Evolutionary conservation across 2,888 invertebrate species (phyloP), one percentile per base, ranked within the genome.

Genomic region (Sarcophaga rosellei): DNA sequence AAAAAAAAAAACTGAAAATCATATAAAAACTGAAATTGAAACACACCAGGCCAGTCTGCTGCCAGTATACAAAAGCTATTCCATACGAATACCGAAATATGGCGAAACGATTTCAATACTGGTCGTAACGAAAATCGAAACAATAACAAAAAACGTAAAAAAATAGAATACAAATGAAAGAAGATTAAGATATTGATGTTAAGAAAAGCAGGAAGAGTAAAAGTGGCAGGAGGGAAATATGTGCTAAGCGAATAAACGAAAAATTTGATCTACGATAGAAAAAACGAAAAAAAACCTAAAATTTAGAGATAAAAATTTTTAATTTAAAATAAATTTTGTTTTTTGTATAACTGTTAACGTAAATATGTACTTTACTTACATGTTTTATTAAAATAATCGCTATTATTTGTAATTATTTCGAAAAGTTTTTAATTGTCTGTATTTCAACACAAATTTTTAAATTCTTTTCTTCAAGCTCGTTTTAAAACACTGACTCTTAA

Each of bases 21-120:
- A 83, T 75, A 83, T 20, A 65, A 69, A 86, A 86, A 86, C 84
- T 59, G 76, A 83, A 79, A 83, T 20, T 69, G 74, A 86, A 86
- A 86, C 84, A 81, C 59, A 23, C 81, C 59, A 85, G 15, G 53
- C 53, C 53, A 17, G 53, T 53, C 17, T 53, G 53, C 15, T 17
- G 53, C 4, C 53, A 53, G 53, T 12, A 78, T 45, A n/a, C n/a
- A 88, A 86, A 87, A 90, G 53, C 53, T 12, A 88, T 85, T 77
- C 82, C 85, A 63, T 76, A 85, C 73, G 84, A 89, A 89, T 87
- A 87, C 87, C 88, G 88, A 15, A 53, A 53, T 3, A 53, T 1
- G 35, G 77, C 72, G 81, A 81, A 82, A 23, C 47, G 83, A 81
- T 84, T 85, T 85, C 82, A 87, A 85, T 84, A 87, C 80, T 77